Conservation (phyloP, 2,113 vertebrate genomes). For the Cavia aperea region DNA sequence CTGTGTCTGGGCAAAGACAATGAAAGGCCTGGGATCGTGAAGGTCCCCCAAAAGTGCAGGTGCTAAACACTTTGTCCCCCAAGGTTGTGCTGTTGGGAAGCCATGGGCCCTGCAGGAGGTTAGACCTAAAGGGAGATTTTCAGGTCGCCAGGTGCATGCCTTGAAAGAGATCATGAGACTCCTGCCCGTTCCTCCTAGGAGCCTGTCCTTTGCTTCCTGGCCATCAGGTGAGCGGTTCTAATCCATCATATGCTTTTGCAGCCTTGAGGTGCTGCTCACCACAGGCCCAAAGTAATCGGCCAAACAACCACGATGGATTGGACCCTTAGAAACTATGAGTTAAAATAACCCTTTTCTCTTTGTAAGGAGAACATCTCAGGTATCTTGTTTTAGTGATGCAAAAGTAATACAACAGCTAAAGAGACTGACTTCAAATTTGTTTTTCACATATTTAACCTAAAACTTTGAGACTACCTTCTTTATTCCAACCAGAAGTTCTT, state of each 20-base stretch:
- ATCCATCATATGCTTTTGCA: not conserved
- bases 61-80: not conserved
- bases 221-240: not conserved
- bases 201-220: not conserved
- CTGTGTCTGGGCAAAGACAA: not conserved
- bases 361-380: not conserved
- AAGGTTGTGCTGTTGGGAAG: not conserved
- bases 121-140: not conserved
- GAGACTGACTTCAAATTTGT: slow-evolving; percentile 3
- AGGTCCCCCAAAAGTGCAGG: not conserved
- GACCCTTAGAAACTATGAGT: not conserved
- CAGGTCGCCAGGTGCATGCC: not conserved
- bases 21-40: not conserved
- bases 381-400: not conserved
- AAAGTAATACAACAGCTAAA: not conserved
- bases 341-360: not conserved
- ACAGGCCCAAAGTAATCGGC: not conserved
- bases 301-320: not conserved
- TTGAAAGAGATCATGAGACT: not conserved
- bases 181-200: not conserved
- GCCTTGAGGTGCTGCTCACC: not conserved
- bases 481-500: not conserved
- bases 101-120: not conserved
- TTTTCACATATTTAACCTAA: not conserved
- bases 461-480: not conserved